A percentile compares a stretch with the other conserved stretches of the same genome.
Evolutionary conservation across 2,113 vertebrate species (phyloP).

Genomic region (Fregetta grallaria): DNA sequence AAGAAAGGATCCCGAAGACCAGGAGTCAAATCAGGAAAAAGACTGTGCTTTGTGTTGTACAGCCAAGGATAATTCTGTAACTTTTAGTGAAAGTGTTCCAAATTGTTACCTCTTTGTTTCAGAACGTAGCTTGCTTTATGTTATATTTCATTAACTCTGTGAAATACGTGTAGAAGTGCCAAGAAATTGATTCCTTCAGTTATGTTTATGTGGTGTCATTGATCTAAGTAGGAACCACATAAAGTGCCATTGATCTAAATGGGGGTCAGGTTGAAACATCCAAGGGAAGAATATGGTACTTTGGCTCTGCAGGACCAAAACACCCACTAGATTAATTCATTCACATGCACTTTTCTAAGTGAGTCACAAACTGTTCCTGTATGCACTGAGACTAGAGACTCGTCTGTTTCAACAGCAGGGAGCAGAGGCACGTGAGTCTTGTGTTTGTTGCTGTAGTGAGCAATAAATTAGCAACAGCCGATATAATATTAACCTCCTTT

Average conservation of each 20-base stretch:
- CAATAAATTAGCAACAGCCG: neutral
- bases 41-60: neutral
- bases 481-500: slow-evolving; percentile 59
- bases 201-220: neutral
- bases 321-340: neutral
- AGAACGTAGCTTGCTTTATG: neutral
- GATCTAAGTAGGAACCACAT: neutral
- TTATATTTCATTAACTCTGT: slow-evolving; percentile 5
- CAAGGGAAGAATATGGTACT: neutral
- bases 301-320: neutral
- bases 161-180: neutral
- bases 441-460: slow-evolving; percentile 51
- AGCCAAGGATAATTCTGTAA: neutral
- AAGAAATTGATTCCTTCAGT: neutral
- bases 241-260: neutral
- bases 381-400: neutral
- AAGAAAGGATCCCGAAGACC: neutral
- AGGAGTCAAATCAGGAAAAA: neutral
- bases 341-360: neutral
- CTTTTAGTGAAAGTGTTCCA: neutral
- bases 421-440: neutral
- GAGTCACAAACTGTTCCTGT: neutral
- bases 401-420: neutral
- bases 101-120: neutral
- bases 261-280: neutral